Percentiles rank a stretch among this genome's conserved stretches.
Conservation (phyloP, 2,113 vertebrate genomes). For the Chauna torquata region DNA sequence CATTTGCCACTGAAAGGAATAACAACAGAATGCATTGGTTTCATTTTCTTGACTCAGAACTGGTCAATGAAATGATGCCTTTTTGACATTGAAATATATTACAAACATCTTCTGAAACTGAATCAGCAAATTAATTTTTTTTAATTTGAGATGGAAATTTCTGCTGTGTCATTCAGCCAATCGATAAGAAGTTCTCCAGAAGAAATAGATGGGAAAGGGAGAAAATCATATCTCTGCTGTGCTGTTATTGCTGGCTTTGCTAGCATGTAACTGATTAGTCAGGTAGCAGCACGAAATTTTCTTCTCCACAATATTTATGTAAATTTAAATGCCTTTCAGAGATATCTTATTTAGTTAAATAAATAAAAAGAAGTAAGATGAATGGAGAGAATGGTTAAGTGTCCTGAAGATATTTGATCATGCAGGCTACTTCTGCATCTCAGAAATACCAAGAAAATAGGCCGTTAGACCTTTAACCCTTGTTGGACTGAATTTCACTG, state of each 20-base stretch:
- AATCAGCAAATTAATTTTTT: slow-evolving; percentile 2
- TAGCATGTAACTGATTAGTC: not conserved
- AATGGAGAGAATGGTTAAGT: not conserved
- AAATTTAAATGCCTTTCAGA: slow-evolving; percentile 13
- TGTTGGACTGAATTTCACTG: not conserved
- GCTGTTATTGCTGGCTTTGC: not conserved
- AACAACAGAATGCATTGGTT: not conserved
- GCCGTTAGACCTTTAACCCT: not conserved
- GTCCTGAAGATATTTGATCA: not conserved
- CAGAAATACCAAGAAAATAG: not conserved
- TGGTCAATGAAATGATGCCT: not conserved
- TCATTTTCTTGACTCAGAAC: not conserved
- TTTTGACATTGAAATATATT: not conserved
- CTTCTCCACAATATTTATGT: not conserved
- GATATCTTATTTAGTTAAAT: not conserved
- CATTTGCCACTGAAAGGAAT: not conserved
- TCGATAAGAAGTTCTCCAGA: not conserved
- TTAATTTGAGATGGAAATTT: slow-evolving; percentile 47
- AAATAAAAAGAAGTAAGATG: not conserved
- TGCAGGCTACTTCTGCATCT: not conserved
- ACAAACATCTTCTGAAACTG: not conserved
- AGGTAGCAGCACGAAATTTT: not conserved
- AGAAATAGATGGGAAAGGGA: not conserved
- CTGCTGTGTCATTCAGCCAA: slow-evolving; percentile 12
- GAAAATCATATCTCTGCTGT: not conserved